Conservation (phyloP, 2,888 invertebrate species). For the Melanostoma scalare region DNA sequence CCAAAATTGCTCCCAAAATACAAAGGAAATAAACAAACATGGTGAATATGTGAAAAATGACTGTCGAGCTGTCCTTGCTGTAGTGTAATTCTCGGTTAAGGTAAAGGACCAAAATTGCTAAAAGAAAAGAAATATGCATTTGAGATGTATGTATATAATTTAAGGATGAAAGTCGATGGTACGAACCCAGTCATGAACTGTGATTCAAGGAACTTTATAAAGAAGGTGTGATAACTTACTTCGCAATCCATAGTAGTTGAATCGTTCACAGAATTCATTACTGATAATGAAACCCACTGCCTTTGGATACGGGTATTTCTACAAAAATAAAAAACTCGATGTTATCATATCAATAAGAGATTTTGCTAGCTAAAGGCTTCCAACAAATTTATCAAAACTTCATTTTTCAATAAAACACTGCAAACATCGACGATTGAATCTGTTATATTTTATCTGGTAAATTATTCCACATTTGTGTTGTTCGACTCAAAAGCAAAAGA, state of each 20-base stretch:
- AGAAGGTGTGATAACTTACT: slow-evolving; percentile 85
- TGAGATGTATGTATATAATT: too few species aligned
- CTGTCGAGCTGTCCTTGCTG: slow-evolving; percentile 86
- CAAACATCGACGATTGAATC: too few species aligned
- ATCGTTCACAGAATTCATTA: slow-evolving; percentile 98
- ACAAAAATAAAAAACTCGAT: not conserved
- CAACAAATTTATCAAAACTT: too few species aligned
- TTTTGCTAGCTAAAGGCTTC: too few species aligned
- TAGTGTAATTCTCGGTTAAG: slow-evolving; percentile 86
- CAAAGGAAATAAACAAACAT: slow-evolving; percentile 90
- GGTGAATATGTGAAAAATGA: slow-evolving; percentile 89
- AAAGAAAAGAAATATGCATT: not conserved
- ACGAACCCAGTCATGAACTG: too few species aligned
- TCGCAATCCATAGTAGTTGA: slow-evolving; percentile 96
- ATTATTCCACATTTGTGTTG: too few species aligned
- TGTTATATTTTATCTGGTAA: too few species aligned
- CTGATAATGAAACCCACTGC: slow-evolving; percentile 94
- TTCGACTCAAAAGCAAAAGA: too few species aligned
- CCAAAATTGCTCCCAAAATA: slow-evolving; percentile 89
- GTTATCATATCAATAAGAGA: not conserved
- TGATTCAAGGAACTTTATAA: too few species aligned
- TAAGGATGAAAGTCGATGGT: too few species aligned
- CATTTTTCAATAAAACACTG: too few species aligned
- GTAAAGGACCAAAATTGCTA: slow-evolving; percentile 90
- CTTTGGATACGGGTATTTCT: slow-evolving; percentile 85